phyloP scores from a whole-genome alignment of 2,888 invertebrate species.

The Mimachlamys varia region DNA sequence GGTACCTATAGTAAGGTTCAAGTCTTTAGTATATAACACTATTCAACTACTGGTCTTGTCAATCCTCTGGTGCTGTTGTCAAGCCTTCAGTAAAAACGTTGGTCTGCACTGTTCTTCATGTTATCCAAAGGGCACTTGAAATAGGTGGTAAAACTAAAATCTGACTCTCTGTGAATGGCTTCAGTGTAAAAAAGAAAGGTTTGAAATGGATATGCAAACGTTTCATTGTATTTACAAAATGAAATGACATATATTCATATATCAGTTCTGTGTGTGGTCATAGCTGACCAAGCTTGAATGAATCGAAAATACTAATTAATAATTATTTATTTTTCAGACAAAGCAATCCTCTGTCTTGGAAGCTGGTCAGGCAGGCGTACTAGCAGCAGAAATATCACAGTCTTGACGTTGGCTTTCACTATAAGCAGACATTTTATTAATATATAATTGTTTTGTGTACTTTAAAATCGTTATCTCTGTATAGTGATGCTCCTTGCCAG shows the following conservation, averaged over 20 bases:
- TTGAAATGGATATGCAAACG: no score
- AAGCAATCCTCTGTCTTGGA: background rate
- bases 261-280: no score
- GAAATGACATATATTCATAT: no score
- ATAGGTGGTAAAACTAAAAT: no score
- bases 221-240: no score
- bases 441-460: background rate
- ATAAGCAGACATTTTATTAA: background rate
- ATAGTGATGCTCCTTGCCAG: background rate
- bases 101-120: background rate
- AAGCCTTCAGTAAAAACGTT: background rate
- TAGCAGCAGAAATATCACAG: background rate
- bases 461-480: background rate
- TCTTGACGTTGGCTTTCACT: background rate
- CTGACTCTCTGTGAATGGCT: no score
- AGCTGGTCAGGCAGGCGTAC: background rate
- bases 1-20: background rate
- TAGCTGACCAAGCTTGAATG: background rate
- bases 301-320: no score
- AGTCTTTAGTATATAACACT: background rate
- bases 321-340: conserved; percentile 1
- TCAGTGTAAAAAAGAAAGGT: no score
- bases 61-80: background rate
- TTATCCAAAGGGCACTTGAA: no score
- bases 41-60: background rate